Evolutionary conservation across 2,888 invertebrate genomes (phyloP), one percentile per base, ranked within the genome.

Genomic region (Melieria crassipennis): DNA sequence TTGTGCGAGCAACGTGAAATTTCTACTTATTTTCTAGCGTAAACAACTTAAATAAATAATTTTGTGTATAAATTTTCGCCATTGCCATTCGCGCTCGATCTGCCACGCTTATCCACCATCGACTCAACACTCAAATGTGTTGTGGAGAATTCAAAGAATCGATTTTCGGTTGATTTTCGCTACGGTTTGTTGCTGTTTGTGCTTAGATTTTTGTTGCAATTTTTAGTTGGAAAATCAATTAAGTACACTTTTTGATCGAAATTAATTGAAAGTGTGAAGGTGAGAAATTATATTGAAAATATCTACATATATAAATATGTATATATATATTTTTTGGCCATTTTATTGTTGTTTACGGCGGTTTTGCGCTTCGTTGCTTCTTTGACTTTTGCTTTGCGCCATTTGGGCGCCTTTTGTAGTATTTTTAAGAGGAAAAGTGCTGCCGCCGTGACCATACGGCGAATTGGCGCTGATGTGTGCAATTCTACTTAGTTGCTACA

Each of bases 11-110:
- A 68, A 61, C 68, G 61, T 61, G 52, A 68, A 61, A 52, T 66
- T 58, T 13, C 42, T 58, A 68, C 52, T 62, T 55, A 62, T 69
- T 62, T 46, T 61, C 46, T 68, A 13, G 68, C 55, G 55, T 61
- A 68, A 68, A 68, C 62, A 69, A 61, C 55, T 55, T 11, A 52
- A 68, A 52, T 47, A 66, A 66, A 58, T 65, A 65, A 57, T 57
- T 67, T 52, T 43, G 46, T 6, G 50, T 46, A 56, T 4, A 66
- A 58, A 30, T 13, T 65, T 66, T 57, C 42, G 9, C 0, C 7
- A 30, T 30, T 30, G 30, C 30, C 30, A 30, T 30, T 30, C 30
- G 30, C 30, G 30, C 30, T 30, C 16, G 16, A 16, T 16, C 30
- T 30, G 30, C 30, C 30, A 30, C 30, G 30, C 30, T 30, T 30